phyloP scores from a whole-genome alignment of 2,797 vertebrate species.

The Myripristis jacobus region DNA sequence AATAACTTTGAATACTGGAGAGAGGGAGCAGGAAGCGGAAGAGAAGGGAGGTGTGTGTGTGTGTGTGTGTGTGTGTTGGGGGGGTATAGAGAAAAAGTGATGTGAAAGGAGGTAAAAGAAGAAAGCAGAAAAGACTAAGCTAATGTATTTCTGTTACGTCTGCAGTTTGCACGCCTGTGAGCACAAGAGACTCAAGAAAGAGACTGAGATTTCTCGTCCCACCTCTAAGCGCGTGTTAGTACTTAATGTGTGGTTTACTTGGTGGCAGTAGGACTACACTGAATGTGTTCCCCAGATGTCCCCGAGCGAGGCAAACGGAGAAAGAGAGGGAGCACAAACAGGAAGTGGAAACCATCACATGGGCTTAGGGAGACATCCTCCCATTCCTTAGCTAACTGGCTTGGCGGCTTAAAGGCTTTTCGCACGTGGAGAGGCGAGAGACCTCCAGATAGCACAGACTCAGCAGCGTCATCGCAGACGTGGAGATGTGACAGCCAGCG shows the following conservation, averaged over 20 bases:
- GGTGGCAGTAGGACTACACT: constrained; percentile 41
- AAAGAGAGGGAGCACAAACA: constrained; percentile 60
- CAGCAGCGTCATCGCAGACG: constrained; percentile 44
- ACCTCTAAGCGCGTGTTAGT: constrained; percentile 46
- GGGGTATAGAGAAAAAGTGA: neutral
- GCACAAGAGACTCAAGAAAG: constrained; percentile 3
- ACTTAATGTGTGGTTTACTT: constrained; percentile 56
- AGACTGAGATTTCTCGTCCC: constrained; percentile 18
- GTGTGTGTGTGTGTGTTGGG: too few species aligned
- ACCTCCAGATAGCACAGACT: constrained; percentile 39
- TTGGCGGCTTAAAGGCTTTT: constrained; percentile 43
- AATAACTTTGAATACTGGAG: constrained; percentile 35
- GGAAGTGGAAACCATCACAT: constrained; percentile 67
- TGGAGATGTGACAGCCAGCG: constrained; percentile 32
- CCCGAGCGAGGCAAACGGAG: constrained; percentile 23
- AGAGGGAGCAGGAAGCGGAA: neutral
- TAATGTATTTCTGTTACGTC: neutral
- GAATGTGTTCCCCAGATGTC: constrained; percentile 77
- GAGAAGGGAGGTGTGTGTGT: neutral
- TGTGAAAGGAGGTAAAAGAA: neutral
- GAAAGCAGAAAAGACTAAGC: neutral
- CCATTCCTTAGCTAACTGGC: constrained; percentile 56
- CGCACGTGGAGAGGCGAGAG: constrained; percentile 31
- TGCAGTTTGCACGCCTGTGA: neutral
- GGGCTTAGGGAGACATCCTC: constrained; percentile 48